Evolutionary conservation across 2,888 invertebrate species (phyloP).

Genomic region (Dynastes grantii): DNA sequence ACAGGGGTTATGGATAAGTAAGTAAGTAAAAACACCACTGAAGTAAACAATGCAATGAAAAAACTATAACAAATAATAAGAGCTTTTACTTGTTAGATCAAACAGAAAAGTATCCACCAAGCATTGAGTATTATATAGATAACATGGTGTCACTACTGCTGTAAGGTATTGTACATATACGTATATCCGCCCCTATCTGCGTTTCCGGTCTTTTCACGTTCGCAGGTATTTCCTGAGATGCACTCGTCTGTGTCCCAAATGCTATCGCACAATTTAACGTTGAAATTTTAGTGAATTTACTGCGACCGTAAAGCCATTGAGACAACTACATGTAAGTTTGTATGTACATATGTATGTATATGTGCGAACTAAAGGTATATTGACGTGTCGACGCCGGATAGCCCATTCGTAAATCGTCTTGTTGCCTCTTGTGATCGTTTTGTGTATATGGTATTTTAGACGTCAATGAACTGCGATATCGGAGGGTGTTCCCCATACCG

Average conservation of each 20-base stretch:
- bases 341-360: background rate
- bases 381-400: background rate
- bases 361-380: background rate
- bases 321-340: background rate
- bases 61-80: too few relatives aligned
- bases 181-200: constrained; percentile 56
- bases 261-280: constrained; percentile 41
- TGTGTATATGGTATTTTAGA: constrained; percentile 7
- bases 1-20: too few relatives aligned
- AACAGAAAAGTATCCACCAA: too few relatives aligned
- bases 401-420: background rate
- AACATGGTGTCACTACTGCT: too few relatives aligned
- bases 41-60: too few relatives aligned
- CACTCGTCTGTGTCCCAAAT: constrained; percentile 53
- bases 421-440: constrained; percentile 4
- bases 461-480: constrained; percentile 19
- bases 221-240: constrained; percentile 48
- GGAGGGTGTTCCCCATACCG: background rate
- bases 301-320: background rate
- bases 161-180: background rate
- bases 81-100: too few relatives aligned
- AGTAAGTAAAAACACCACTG: too few relatives aligned
- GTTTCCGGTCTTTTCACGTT: constrained; percentile 56
- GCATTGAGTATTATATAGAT: too few relatives aligned
- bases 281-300: constrained; percentile 36